Percentiles rank a stretch among this genome's conserved stretches.
Evolutionary conservation across 2,888 invertebrate species (phyloP).

Genomic region (Kuschelorhynchus macadamiae): DNA sequence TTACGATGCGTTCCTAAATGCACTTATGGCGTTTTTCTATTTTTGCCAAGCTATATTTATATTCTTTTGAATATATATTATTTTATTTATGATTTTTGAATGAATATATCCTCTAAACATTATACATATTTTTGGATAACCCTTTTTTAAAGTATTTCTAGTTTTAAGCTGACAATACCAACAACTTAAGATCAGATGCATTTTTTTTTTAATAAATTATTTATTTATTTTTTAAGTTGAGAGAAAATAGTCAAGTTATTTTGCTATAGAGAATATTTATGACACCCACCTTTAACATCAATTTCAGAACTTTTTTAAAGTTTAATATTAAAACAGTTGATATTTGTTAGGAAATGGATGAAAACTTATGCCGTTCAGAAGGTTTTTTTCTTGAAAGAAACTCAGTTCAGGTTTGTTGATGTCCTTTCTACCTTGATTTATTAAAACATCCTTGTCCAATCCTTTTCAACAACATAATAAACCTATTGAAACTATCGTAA

Average conservation of each 20-base stretch:
- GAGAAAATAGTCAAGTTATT: constrained; percentile 6
- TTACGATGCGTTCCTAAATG: constrained; percentile 23
- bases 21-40: constrained; percentile 33
- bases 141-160: constrained; percentile 58
- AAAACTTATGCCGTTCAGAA: constrained; percentile 57
- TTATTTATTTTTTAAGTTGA: no score
- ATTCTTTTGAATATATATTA: constrained; percentile 26
- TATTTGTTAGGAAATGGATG: constrained; percentile 68
- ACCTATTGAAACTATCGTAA: not conserved
- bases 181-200: constrained; percentile 52
- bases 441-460: not conserved
- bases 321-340: constrained; percentile 44
- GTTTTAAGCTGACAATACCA: constrained; percentile 2
- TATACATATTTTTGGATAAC: constrained; percentile 65
- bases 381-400: constrained; percentile 66
- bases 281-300: constrained; percentile 36
- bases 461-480: not conserved
- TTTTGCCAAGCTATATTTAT: constrained; percentile 33
- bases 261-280: not conserved
- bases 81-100: constrained; percentile 62
- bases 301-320: no score
- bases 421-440: constrained; percentile 51
- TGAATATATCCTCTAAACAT: constrained; percentile 29
- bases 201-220: no score
- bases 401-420: constrained; percentile 67